Evolutionary conservation across 2,113 vertebrate species (phyloP).

Genomic region (Thalassoma bifasciatum): DNA sequence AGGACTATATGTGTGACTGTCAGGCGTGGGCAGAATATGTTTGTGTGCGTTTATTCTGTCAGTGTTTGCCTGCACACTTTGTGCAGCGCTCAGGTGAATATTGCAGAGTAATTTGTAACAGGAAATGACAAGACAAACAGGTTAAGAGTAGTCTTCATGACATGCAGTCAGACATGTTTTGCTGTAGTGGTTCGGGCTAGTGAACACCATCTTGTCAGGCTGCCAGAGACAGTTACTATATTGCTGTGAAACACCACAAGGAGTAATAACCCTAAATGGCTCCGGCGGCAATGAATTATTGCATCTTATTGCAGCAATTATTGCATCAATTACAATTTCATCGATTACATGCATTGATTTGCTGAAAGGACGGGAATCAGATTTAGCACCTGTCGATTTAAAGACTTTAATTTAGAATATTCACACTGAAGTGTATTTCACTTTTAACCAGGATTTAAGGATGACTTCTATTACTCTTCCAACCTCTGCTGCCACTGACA

Average conservation of each 20-base stretch:
- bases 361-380: slow-evolving; percentile 22
- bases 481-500: background rate
- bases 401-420: slow-evolving; percentile 37
- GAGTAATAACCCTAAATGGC: slow-evolving; percentile 1
- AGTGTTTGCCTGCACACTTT: background rate
- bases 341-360: slow-evolving; percentile 28
- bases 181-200: slow-evolving; percentile 11
- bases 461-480: slow-evolving; percentile 14
- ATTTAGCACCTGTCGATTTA: slow-evolving; percentile 9
- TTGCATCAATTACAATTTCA: slow-evolving; percentile 18
- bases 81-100: slow-evolving; percentile 3
- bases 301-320: no score
- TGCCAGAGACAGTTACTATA: slow-evolving; percentile 33
- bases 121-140: background rate
- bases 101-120: slow-evolving; percentile 17
- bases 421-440: slow-evolving; percentile 33
- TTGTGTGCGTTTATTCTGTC: slow-evolving; percentile 25
- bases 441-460: slow-evolving; percentile 24
- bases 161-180: slow-evolving; percentile 21
- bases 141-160: slow-evolving; percentile 19
- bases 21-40: background rate
- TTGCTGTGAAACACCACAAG: slow-evolving; percentile 14
- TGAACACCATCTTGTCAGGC: slow-evolving; percentile 3
- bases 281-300: slow-evolving; percentile 12
- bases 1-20: background rate